These are phyloP conservation scores for Sylvilagus bachmani DNA, from an alignment of 2,113 vertebrate species.

Conservation along the genomic window DNA sequence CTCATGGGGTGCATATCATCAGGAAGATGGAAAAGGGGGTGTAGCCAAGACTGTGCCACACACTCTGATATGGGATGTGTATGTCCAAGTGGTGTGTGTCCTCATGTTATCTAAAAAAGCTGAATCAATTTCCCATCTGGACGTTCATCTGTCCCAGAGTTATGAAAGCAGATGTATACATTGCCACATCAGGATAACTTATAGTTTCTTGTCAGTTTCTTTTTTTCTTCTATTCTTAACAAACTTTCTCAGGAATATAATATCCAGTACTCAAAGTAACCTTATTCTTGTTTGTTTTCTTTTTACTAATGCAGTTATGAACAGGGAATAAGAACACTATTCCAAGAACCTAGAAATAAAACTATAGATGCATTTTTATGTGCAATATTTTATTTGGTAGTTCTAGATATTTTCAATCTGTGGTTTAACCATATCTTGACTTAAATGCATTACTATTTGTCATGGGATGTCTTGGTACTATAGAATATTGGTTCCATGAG, in stretches of 20 bases:
- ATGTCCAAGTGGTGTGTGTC: neutral
- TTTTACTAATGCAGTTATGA: neutral
- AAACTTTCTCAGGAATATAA: neutral
- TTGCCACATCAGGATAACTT: neutral
- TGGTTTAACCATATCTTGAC: neutral
- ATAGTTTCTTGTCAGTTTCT: slow-evolving; percentile 35
- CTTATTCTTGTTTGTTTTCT: neutral
- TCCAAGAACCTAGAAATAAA: neutral
- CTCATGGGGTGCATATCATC: no score
- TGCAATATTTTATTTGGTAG: neutral
- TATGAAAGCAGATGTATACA: slow-evolving; percentile 42
- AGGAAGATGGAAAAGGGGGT: no score
- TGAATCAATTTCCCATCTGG: neutral
- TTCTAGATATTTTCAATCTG: neutral
- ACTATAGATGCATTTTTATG: neutral
- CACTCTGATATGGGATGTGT: no score
- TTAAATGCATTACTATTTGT: slow-evolving; percentile 34
- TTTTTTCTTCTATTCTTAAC: neutral
- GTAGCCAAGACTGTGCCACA: no score
- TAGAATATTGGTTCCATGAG: neutral
- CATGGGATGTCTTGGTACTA: neutral
- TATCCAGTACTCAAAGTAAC: neutral
- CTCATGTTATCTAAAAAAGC: neutral
- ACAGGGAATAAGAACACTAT: neutral
- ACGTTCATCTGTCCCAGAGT: neutral